Evolutionary conservation across 2,888 invertebrate species (phyloP).

Genomic region (Mechanitis mazaeus): DNA sequence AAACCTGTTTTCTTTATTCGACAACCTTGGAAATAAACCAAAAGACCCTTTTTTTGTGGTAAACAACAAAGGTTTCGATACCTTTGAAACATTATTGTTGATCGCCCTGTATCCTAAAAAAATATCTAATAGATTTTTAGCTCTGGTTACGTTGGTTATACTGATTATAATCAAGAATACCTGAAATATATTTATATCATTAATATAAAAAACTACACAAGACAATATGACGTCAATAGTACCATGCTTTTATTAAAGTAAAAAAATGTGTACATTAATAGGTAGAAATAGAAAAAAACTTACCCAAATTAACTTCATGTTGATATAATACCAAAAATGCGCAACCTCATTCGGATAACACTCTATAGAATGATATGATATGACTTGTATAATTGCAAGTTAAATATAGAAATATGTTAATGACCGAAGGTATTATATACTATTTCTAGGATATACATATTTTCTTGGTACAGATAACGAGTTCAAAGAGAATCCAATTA

Average conservation of each 20-base stretch:
- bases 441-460: no score
- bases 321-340: background rate
- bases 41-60: no score
- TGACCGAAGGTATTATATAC: background rate
- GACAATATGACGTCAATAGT: background rate
- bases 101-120: background rate
- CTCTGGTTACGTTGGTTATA: conserved; percentile 4
- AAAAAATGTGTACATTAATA: background rate
- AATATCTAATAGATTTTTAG: background rate
- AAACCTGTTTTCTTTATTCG: conserved; percentile 7
- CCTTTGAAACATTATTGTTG: background rate
- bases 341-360: conserved; percentile 5
- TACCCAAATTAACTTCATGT: conserved; percentile 17
- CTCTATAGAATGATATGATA: conserved; percentile 3
- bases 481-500: no score
- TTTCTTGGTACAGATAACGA: no score
- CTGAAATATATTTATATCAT: conserved; percentile 10
- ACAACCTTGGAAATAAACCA: no score
- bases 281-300: background rate
- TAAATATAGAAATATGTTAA: conserved; percentile 15
- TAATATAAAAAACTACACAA: background rate
- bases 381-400: conserved; percentile 5
- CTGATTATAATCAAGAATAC: conserved; percentile 5
- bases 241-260: no score
- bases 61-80: background rate